These are phyloP conservation scores for Drosophila suzukii DNA, from an alignment of 1,140 invertebrate genomes.

Conservation along the genomic window DNA sequence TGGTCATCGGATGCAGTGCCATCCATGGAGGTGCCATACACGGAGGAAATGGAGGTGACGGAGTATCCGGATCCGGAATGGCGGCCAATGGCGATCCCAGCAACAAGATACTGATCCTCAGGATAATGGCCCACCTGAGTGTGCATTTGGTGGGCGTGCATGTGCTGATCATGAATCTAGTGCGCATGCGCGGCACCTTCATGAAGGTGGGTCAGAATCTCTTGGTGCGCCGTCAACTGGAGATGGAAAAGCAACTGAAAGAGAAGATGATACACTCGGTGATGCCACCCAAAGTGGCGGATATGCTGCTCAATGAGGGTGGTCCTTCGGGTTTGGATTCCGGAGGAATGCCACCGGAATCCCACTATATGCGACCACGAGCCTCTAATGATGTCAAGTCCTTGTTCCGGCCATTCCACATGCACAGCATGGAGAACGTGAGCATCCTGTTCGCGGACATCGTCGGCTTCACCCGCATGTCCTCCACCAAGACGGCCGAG, in stretches of 20 bases:
- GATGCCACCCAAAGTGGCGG: constrained; percentile 96
- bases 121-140: constrained; percentile 93
- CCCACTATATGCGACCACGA: constrained; percentile 84
- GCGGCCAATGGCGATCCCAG: constrained; percentile 84
- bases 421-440: constrained; percentile 97
- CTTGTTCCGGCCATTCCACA: constrained; percentile 94
- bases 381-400: constrained; percentile 90
- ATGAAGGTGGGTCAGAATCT: constrained; percentile 98
- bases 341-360: constrained; percentile 59
- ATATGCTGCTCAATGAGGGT: constrained; percentile 92
- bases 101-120: constrained; percentile 88
- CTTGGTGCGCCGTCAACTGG: constrained; percentile 93
- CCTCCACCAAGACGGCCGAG: constrained; percentile 96
- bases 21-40: constrained; percentile 77
- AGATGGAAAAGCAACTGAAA: constrained; percentile 96
- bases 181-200: constrained; percentile 96
- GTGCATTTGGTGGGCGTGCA: constrained; percentile 97
- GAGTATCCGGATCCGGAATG: background rate
- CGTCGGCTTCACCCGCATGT: constrained; percentile 98
- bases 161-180: constrained; percentile 96
- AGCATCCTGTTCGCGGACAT: constrained; percentile 99
- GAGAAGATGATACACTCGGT: constrained; percentile 99
- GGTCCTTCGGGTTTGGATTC: constrained; percentile 85
- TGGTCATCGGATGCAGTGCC: constrained; percentile 84
- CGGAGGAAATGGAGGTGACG: background rate